Percentiles rank a stretch among this genome's conserved stretches.
Evolutionary conservation across 2,797 vertebrate species (phyloP).

Genomic region (Telmatherina bonti): DNA sequence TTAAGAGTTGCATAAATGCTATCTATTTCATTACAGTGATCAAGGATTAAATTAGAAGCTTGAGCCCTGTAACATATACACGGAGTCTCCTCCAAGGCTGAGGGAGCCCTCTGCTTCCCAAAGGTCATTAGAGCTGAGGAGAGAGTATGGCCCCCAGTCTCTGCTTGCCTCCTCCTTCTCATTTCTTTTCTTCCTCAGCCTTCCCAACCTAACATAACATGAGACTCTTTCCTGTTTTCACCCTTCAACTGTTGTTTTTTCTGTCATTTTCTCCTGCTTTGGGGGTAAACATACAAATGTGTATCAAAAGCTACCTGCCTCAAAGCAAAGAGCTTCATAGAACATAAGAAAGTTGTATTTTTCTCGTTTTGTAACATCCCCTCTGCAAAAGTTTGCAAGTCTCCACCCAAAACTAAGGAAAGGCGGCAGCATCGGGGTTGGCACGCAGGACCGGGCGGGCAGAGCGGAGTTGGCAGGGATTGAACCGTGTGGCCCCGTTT

Average conservation of each 20-base stretch:
- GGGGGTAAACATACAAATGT: constrained; percentile 52
- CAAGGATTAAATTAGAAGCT: constrained; percentile 83
- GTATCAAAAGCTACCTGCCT: constrained; percentile 47
- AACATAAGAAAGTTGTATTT: constrained; percentile 55
- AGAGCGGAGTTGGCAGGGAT: constrained; percentile 74
- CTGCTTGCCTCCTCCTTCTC: constrained; percentile 42
- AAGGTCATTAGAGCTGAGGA: constrained; percentile 82
- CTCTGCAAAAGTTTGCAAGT: constrained; percentile 56
- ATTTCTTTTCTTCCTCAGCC: constrained; percentile 34
- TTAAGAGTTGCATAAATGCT: constrained; percentile 75
- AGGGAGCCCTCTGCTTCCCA: constrained; percentile 79
- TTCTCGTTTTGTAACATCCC: constrained; percentile 39
- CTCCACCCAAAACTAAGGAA: constrained; percentile 67
- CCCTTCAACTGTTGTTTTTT: constrained; percentile 23
- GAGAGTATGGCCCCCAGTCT: constrained; percentile 70
- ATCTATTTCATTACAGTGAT: constrained; percentile 83
- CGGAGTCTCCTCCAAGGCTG: constrained; percentile 75
- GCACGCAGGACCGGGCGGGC: constrained; percentile 76
- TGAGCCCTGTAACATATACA: constrained; percentile 81
- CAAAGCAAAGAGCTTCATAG: constrained; percentile 30
- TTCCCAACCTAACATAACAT: constrained; percentile 24
- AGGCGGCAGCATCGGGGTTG: constrained; percentile 71
- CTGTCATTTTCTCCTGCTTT: constrained; percentile 40
- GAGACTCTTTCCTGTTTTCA: constrained; percentile 39
- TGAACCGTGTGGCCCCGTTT: constrained; percentile 74